Percentiles rank a stretch among this genome's conserved stretches.
phyloP scores from a whole-genome alignment of 1,140 invertebrate genomes.

The Caerostris darwini region DNA sequence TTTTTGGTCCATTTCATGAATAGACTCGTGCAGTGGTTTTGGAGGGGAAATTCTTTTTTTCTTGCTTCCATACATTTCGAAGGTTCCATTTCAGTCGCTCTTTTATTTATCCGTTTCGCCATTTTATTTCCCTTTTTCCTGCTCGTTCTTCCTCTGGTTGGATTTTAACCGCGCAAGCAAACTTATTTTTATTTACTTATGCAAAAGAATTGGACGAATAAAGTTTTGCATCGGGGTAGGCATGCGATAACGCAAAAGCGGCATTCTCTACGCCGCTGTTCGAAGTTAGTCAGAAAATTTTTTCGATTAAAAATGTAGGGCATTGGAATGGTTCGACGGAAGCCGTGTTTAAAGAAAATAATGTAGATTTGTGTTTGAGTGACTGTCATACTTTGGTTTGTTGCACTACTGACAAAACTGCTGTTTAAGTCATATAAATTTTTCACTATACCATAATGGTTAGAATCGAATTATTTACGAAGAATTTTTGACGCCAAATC shows the following conservation, averaged over 20 bases:
- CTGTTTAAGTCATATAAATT: no score
- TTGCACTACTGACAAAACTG: no score
- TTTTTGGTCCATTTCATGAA: constrained; percentile 2
- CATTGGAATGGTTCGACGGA: no score
- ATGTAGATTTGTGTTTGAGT: no score
- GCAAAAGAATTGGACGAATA: background rate
- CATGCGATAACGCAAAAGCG: background rate
- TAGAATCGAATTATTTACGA: no score
- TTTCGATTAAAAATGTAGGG: no score
- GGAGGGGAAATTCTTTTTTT: background rate
- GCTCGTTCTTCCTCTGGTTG: background rate
- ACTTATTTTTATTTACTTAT: constrained; percentile 50
- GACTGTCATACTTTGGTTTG: no score
- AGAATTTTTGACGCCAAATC: no score
- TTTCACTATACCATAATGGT: no score
- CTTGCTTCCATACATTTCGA: background rate
- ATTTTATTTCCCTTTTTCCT: background rate
- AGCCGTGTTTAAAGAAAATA: no score
- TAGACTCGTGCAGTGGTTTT: background rate
- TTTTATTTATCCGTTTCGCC: background rate
- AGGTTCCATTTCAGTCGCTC: background rate
- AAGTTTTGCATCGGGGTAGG: background rate
- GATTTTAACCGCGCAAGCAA: background rate
- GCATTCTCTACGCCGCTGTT: no score
- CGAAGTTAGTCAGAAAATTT: no score